These are phyloP conservation scores for Dinomys branickii DNA, from an alignment of 2,113 vertebrate genomes.

Conservation along the genomic window DNA sequence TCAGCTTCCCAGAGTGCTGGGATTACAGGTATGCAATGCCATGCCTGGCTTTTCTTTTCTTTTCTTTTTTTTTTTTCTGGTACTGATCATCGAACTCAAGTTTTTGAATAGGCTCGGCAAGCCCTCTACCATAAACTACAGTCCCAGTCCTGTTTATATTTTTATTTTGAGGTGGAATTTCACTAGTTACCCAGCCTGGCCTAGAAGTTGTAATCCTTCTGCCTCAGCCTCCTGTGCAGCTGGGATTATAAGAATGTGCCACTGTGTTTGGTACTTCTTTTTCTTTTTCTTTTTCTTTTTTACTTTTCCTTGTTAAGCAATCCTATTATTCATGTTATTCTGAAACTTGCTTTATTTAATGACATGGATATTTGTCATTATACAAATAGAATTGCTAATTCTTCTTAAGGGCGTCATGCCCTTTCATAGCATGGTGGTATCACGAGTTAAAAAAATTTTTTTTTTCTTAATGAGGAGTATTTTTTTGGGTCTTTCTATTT, in stretches of 20 bases:
- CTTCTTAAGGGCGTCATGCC: neutral
- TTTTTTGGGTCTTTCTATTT: neutral
- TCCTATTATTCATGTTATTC: neutral
- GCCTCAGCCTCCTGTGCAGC: neutral
- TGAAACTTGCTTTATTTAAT: constrained; percentile 20
- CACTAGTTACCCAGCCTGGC: neutral
- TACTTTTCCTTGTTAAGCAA: neutral
- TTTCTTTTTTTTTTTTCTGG: neutral
- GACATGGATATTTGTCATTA: neutral
- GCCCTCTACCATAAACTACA: neutral
- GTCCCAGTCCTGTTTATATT: neutral
- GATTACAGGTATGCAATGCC: neutral
- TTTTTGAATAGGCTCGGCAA: neutral
- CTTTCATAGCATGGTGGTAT: neutral
- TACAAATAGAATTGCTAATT: neutral
- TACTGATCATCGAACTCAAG: neutral
- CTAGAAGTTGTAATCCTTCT: neutral
- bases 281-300: neutral
- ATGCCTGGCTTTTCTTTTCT: neutral
- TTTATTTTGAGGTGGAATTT: neutral
- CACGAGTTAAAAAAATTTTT: neutral
- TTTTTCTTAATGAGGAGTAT: neutral
- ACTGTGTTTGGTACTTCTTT: neutral
- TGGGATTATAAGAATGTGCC: neutral
- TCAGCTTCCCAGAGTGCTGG: neutral